Evolutionary conservation across 2,797 vertebrate genomes (phyloP), one percentile per base, ranked within the genome.

Genomic region (Cossypha heuglini): DNA sequence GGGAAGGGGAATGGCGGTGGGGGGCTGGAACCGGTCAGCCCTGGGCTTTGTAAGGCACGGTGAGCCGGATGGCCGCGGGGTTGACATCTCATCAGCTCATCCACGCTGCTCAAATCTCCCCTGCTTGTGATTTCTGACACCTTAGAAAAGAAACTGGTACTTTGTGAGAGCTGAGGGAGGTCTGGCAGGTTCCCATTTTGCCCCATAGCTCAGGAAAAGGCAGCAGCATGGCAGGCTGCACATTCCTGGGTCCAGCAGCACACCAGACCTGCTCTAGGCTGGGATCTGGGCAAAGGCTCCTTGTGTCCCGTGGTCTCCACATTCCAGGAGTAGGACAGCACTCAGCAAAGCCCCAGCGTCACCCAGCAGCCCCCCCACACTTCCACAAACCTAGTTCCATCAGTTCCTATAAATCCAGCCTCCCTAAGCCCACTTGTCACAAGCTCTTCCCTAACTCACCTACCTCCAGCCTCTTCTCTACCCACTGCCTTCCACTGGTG

Each of bases 371-470:
- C 16, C 42, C 51, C 13, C 31, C 42, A 3, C 0, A 0, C 71
- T 93, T 96, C 71, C 80, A 86, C 84, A 96, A 95, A 92, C 86
- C 90, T 38, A 96, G n/a, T 94, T 94, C 93, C 89, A 81, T 87
- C 94, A 94, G 45, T 48, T 38, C 55, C 42, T 82, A 89, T 96
- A 89, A 95, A 93, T 84, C 77, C 83, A 82, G 63, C 9, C 46
- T 90, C 69, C 3, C 35, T 37, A 40, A 95, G 46, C 35, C 33
- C 40, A 7, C 52, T 43, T 89, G 92, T 83, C 85, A 88, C 51
- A 20, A 64, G 51, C 64, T 87, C 83, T 64, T 93, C 46, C 31
- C 42, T 42, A 87, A 16, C 52, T 71, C 67, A 94, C 52, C 71
- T 66, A 93, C 51, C 77, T 76, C 77, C 57, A 82, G 88, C 43